Evolutionary conservation across 2,888 invertebrate genomes (phyloP), one percentile per base, ranked within the genome.

Genomic region (Entomobrya multifasciata): DNA sequence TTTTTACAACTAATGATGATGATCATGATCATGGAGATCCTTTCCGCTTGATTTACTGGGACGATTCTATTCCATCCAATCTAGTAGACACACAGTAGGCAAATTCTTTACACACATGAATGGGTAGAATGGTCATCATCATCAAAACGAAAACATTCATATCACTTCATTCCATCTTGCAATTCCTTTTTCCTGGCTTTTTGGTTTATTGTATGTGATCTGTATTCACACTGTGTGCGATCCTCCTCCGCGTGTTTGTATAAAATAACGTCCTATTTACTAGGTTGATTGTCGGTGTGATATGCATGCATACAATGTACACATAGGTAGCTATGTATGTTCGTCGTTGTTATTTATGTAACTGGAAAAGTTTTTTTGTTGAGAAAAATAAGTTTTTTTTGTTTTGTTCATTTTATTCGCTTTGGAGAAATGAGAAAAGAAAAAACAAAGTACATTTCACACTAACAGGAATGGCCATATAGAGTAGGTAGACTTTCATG

Each of bases 271-370:
- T 36, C 8, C 36, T 8, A 36, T 36, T 36, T 36, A 17, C 52
- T 52, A 17, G 52, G 4, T 6, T 17, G 17, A 52, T n/a, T 52
- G 52, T n/a, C 17, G 17, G 52, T 52, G 15, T 52, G 17, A 52
- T n/a, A 52, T 36, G 36, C 36, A 36, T 36, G 36, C 52, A 15
- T 52, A 47, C 5, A n/a, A n/a, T n/a, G n/a, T n/a, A 47, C 10
- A 47, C 47, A 47, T 47, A 10, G 2, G 10, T 5, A n/a, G 13
- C n/a, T 47, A 47, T 47, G 13, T n/a, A n/a, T n/a, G 13, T 1
- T 4, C 27, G 8, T 60, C 8, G n/a, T 30, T 55, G 36, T 82
- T 82, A 82, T 82, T 82, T 82, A 74, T 60, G 81, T 57, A 82
- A 60, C 72, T n/a, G 36, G 47, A 20, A 82, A 81, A 55, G 20